Conservation (phyloP, 2,797 vertebrate species). For the Falco columbarius region DNA sequence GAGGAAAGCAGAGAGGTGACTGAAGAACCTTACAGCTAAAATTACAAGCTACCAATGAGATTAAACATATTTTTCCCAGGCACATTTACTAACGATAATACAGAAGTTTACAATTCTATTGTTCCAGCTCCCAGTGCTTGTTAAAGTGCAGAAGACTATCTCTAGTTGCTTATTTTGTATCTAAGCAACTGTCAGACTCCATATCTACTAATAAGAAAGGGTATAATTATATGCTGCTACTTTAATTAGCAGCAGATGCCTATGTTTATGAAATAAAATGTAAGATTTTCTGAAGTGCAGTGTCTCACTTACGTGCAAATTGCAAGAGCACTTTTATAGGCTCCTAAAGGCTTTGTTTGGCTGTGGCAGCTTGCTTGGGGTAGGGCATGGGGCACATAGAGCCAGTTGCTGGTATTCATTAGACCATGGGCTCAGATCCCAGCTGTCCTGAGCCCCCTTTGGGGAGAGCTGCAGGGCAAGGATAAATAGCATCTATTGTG, state of each 20-base stretch:
- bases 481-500: not conserved
- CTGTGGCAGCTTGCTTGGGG: not conserved
- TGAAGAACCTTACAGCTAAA: constrained; percentile 37
- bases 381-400: not conserved
- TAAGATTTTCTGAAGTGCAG: constrained; percentile 64
- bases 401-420: not conserved
- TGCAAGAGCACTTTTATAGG: not conserved
- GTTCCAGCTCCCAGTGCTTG: constrained; percentile 63
- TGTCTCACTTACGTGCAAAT: constrained; percentile 50
- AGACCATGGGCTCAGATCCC: not conserved
- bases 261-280: constrained; percentile 81
- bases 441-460: rapidly evolving
- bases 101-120: constrained; percentile 69
- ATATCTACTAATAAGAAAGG: constrained; percentile 83
- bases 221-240: constrained; percentile 80
- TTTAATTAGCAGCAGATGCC: constrained; percentile 86
- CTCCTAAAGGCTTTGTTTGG: not conserved
- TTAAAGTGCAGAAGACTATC: constrained; percentile 75
- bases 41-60: constrained; percentile 31
- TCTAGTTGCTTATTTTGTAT: constrained; percentile 82
- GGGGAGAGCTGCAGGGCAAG: not conserved
- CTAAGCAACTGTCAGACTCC: constrained; percentile 85
- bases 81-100: constrained; percentile 44
- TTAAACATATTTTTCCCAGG: constrained; percentile 41
- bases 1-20: not conserved